Evolutionary conservation across 2,797 vertebrate genomes (phyloP).

Genomic region (Clamator glandarius): DNA sequence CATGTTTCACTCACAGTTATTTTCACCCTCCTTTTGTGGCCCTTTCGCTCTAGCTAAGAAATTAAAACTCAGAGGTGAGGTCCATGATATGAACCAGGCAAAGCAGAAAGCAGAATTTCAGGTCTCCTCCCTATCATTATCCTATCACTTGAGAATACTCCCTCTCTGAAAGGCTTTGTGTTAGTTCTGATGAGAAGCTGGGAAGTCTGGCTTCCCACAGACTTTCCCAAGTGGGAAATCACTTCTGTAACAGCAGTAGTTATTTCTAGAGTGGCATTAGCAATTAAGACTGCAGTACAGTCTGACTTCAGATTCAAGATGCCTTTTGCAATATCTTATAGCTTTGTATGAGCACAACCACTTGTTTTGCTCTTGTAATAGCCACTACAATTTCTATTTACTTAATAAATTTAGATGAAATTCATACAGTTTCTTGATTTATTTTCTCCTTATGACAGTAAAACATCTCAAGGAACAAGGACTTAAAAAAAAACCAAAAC

Average conservation of each 20-base stretch:
- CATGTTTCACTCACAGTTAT: neutral
- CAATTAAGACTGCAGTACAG: neutral
- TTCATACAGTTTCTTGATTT: neutral
- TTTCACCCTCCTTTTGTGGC: neutral
- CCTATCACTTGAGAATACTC: neutral
- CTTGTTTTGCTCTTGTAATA: neutral
- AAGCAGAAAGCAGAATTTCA: neutral
- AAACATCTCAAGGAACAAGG: neutral
- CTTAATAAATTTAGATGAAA: neutral
- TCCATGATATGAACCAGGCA: neutral
- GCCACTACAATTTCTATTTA: neutral
- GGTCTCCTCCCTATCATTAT: neutral
- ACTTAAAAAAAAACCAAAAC: neutral
- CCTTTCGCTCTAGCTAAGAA: neutral
- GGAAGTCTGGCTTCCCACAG: neutral
- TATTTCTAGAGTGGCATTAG: neutral
- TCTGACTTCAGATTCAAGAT: neutral
- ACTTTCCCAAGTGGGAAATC: neutral
- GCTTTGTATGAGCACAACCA: neutral
- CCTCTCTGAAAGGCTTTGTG: neutral
- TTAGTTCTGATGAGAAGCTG: neutral
- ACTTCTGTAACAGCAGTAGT: neutral
- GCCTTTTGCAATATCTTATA: neutral
- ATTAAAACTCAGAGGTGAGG: neutral
- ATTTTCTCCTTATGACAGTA: neutral